Base-by-base conservation (phyloP, 2,113 vertebrate species). In the Hippocampus guttulatus region DNA sequence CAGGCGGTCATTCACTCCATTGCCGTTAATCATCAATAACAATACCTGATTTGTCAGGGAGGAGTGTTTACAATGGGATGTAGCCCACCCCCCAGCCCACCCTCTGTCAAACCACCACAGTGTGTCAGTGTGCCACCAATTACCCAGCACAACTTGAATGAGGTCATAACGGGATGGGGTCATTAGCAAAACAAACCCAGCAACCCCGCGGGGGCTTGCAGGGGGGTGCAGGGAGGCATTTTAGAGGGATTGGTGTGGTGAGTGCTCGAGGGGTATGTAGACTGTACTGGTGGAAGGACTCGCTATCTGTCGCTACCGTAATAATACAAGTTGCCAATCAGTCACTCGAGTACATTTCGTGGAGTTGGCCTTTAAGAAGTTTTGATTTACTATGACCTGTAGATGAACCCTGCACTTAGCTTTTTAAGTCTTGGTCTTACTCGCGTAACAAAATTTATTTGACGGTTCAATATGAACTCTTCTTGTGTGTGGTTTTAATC, bases 121-220 rank as follows among this genome's bases (percentile, higher is more conserved):
- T 75, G 69, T 84, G 81, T 88, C 88, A 86, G 84, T 84, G 84
- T 87, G 86, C 87, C 84, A 81, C 84, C 87, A 89, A 88, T 87
- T 88, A 89, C 78, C 54, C 73, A 76, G 83, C 77, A 54, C 78
- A 83, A 84, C 75, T 79, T 88, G 75, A 91, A 91, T 89, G 88
- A 89, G 89, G 89, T 88, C 89, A 88, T 64, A 80, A 77, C 80
- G 64, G 86, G 89, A 90, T 87, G 84, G 83, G 82, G 85, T 89
- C 84, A 87, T 91, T 89, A 89, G 87, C 87, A 88, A 89, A 85
- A 89, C 85, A 88, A 88, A 90, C 85, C 87, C 75, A 6, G 54
- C 49, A 67, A 84, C 82, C 86, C 80, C 47, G 23, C 45, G 77
- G 84, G 64, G 83, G 73, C 55, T 65, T 14, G 60, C 70, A 66